Evolutionary conservation across 2,113 vertebrate genomes (phyloP), one percentile per base, ranked within the genome.

Genomic region (Crotophaga sulcirostris): DNA sequence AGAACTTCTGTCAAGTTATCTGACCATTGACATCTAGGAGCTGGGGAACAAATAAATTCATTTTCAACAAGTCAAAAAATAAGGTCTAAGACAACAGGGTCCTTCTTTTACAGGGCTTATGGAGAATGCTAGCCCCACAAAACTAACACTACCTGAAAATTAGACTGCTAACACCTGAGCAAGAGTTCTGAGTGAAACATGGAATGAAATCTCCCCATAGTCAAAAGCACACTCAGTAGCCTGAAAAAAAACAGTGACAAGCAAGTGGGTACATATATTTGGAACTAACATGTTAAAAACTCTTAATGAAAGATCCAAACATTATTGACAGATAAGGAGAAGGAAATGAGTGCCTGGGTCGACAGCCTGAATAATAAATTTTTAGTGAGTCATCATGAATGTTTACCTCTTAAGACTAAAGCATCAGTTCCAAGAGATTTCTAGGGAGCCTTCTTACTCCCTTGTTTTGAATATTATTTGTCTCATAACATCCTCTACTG

Each of bases 311-410:
- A 93, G 58, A 58, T 94, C 90, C 69, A 47, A 92, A 70, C 10
- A 73, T 38, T 52, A 64, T 25, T 68, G 64, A 90, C 60, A 95
- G 90, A 87, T 75, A 94, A 87, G 60, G 36, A 33, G 89, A 74
- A 94, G 92, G 92, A 95, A 95, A 96, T 82, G 73, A 96, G 70
- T 62, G 80, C 49, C 88, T 75, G 54, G 40, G 58, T 94, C 86
- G 4, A 90, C 56, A 92, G 93, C 69, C 56, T 74, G 83, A 92
- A 94, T 92, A 92, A 95, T 72, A 78, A 45, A 68, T 94, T 68
- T 86, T 66, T 29, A 68, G 91, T 96, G 96, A 97, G 64, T 97
- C 95, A 96, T 63, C 42, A 2, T 2, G 68, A 96, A 42, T 92
- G 93, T 96, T 96, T 94, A 94, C 80, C 58, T 92, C 49, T n/a